These are phyloP conservation scores for Aphyosemion australe DNA, from an alignment of 2,113 vertebrate genomes.

Conservation along the genomic window DNA sequence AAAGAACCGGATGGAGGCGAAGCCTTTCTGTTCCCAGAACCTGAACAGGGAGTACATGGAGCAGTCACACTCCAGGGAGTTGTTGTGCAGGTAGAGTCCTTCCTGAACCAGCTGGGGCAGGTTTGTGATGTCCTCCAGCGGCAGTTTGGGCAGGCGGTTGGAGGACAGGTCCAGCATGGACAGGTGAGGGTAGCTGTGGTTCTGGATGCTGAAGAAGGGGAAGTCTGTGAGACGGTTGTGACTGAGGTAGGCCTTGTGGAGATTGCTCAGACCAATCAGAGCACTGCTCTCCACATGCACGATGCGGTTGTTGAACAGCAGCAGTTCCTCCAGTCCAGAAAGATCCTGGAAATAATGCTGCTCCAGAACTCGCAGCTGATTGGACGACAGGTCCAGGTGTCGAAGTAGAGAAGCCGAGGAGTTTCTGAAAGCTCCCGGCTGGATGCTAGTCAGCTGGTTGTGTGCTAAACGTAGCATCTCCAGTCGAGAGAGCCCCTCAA, in stretches of 20 bases:
- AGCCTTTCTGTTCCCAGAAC: slow-evolving; percentile 83
- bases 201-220: slow-evolving; percentile 85
- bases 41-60: slow-evolving; percentile 83
- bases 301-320: slow-evolving; percentile 91
- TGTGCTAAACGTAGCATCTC: slow-evolving; percentile 84
- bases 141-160: slow-evolving; percentile 86
- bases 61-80: slow-evolving; percentile 90
- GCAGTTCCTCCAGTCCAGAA: slow-evolving; percentile 85
- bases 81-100: slow-evolving; percentile 92
- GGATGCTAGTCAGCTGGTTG: slow-evolving; percentile 81
- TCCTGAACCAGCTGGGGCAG: slow-evolving; percentile 80
- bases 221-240: slow-evolving; percentile 90
- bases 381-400: slow-evolving; percentile 95
- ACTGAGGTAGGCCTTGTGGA: slow-evolving; percentile 90
- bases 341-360: slow-evolving; percentile 83
- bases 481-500: slow-evolving; percentile 80
- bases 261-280: slow-evolving; percentile 77
- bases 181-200: slow-evolving; percentile 82
- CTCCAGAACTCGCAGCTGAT: slow-evolving; percentile 79
- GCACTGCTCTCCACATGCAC: slow-evolving; percentile 79
- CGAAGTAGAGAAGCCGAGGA: slow-evolving; percentile 68
- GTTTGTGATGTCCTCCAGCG: slow-evolving; percentile 79
- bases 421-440: slow-evolving; percentile 80
- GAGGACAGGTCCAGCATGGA: slow-evolving; percentile 90
- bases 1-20: slow-evolving; percentile 85